Base-by-base conservation (phyloP, 2,888 invertebrate species). In the Neoascia interrupta region DNA sequence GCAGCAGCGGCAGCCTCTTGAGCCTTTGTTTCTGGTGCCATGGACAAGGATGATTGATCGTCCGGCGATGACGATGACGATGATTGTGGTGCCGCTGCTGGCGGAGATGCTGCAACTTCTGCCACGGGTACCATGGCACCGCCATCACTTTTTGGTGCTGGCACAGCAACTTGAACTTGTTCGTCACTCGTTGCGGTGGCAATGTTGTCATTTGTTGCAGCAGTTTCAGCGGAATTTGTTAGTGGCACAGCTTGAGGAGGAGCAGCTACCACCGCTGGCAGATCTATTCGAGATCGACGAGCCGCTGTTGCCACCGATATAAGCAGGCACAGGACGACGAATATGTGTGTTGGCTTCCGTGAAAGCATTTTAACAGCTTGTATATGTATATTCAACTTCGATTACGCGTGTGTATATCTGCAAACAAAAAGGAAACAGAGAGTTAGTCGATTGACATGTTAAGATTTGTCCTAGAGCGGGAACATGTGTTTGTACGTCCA, bases 271-370 rank as follows among this genome's bases (percentile, higher is more conserved):
- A 60, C 72, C 61, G 82, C 66, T 31, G 84, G 82, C 47, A 83
- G 54, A 83, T 87, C 87, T 81, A 87, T 84, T 79, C 87, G 84
- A 69, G 87, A 87, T 83, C 86, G 84, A 79, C 87, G 84, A 51
- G 85, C 86, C 60, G 84, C 85, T 54, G 83, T 81, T 75, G 83
- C 82, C 74, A 81, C 58, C 13, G 81, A 82, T 64, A 76, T 74
- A 58, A 83, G 43, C 45, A 82, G 61, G 69, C 82, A 81, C 53
- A 84, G 70, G 43, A 84, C 60, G 41, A 84, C 61, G 58, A 81
- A 82, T 83, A 82, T 81, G 80, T 82, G 81, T 63, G 63, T 81
- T 75, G 76, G 70, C 81, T 61, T 51, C 76, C 60, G 61, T 81
- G 82, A 72, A 56, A 72, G 36, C 69, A 74, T 80, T 73, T 73